Base-by-base conservation (phyloP, 92 coral and sea anemone species). In the Epizoanthus scotinus region DNA sequence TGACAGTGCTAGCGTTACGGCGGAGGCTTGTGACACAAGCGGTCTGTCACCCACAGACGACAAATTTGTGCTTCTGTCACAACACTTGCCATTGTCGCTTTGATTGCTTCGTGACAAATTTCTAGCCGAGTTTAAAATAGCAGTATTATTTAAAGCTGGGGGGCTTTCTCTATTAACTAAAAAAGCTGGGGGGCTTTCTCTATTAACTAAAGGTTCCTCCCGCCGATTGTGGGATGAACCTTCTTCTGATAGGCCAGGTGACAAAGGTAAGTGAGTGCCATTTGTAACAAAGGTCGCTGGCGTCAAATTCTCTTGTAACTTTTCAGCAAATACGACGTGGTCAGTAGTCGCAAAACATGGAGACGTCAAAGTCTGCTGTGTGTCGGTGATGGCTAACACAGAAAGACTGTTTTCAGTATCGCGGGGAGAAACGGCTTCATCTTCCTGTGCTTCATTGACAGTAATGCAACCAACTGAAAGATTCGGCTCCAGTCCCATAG, bases 331-430 rank as follows among this genome's bases (percentile, higher is more conserved):
- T 58, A 34, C 56, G 19, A 56, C 47, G 18, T 6, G 24, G 27
- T 49, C 21, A 29, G n/a, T 20, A 25, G n/a, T 15, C 0, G 27
- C 18, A 14, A 18, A 36, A 21, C 19, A 13, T 2, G 55, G 31
- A 54, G 65, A 59, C 17, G 81, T 60, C 20, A 75, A 22, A 60
- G 21, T 75, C n/a, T 38, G 57, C 68, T 59, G 67, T 34, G 67
- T 58, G 24, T 19, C 22, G 5, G 26, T 3, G 13, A 28, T 31
- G 29, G 7, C 26, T 59, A 54, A 34, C 27, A n/a, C 25, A 5
- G 15, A 17, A 5, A n/a, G 14, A 24, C 55, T 38, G n/a, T 75
- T 21, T 24, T 75, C 68, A 15, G 54, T 54, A 13, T 10, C 55
- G 14, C 20, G 56, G 15, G 81, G 2, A 44, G 36, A 13, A 40